Conservation (phyloP, 2,797 vertebrate species). For the Bradypus variegatus region DNA sequence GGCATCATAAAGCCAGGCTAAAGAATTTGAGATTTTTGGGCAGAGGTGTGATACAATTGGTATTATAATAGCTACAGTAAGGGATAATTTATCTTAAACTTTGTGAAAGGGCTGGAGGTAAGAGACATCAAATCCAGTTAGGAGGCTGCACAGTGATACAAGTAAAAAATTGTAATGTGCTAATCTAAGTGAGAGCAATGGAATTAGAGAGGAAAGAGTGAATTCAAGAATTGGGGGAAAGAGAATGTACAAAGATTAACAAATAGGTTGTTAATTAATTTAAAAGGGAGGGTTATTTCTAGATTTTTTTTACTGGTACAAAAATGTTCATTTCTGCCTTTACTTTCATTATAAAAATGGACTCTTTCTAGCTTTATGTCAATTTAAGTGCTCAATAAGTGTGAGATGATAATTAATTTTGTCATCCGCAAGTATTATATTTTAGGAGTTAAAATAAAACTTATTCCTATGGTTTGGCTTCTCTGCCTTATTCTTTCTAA, state of each 20-base stretch:
- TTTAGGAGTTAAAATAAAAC: slow-evolving; percentile 16
- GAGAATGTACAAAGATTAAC: background rate
- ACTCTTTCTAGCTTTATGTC: background rate
- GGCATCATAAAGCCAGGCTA: background rate
- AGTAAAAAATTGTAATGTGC: background rate
- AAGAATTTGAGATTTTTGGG: background rate
- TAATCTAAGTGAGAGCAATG: background rate
- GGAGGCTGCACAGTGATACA: background rate
- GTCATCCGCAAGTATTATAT: background rate
- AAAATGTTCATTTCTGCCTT: background rate
- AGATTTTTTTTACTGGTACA: background rate
- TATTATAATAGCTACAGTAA: background rate
- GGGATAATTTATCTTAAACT: background rate
- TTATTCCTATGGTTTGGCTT: background rate
- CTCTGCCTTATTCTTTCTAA: slow-evolving; percentile 1
- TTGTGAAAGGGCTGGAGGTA: background rate
- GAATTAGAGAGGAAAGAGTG: background rate
- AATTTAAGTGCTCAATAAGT: slow-evolving; percentile 26
- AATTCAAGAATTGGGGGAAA: background rate
- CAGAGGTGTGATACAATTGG: background rate
- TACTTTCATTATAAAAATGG: background rate
- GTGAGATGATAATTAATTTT: background rate
- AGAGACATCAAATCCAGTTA: background rate
- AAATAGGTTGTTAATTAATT: background rate
- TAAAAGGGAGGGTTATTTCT: background rate